Conservation (phyloP, 1,140 invertebrate species). For the Elymnias hypermnestra region DNA sequence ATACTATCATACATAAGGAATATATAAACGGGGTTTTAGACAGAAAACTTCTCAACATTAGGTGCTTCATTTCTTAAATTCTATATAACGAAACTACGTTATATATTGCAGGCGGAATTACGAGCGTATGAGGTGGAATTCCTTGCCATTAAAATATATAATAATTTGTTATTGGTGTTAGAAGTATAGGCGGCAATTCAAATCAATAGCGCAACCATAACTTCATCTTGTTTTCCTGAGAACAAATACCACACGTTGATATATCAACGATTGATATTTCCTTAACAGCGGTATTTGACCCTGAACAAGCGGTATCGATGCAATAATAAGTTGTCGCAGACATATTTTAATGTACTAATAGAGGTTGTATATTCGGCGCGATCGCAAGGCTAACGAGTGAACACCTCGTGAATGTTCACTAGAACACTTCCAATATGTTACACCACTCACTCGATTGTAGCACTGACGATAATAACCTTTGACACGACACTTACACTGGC, state of each 20-base stretch:
- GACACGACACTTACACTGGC: slow-evolving; percentile 46
- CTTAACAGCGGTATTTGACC: slow-evolving; percentile 35
- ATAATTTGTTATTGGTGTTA: no score
- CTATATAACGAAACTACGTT: no score
- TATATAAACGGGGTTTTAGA: no score
- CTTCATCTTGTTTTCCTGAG: not conserved
- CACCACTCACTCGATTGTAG: slow-evolving; percentile 47
- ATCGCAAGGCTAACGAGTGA: slow-evolving; percentile 54
- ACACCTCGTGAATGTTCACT: slow-evolving; percentile 37
- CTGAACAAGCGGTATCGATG: slow-evolving; percentile 29
- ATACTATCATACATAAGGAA: no score
- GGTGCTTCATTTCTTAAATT: no score
- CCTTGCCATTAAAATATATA: no score
- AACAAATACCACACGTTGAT: slow-evolving; percentile 2
- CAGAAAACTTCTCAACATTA: no score
- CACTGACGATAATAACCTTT: slow-evolving; percentile 51
- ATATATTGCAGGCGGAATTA: no score
- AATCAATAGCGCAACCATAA: not conserved
- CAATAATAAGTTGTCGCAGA: slow-evolving; percentile 37
- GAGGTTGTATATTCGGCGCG: slow-evolving; percentile 37
- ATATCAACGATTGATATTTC: slow-evolving; percentile 1
- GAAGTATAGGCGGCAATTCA: not conserved
- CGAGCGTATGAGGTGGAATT: no score
- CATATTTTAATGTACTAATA: slow-evolving; percentile 55
- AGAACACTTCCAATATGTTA: slow-evolving; percentile 43